Percentiles rank a stretch among this genome's conserved stretches.
These are phyloP conservation scores for Netelia melanura DNA, from an alignment of 2,888 invertebrate genomes.

Conservation along the genomic window DNA sequence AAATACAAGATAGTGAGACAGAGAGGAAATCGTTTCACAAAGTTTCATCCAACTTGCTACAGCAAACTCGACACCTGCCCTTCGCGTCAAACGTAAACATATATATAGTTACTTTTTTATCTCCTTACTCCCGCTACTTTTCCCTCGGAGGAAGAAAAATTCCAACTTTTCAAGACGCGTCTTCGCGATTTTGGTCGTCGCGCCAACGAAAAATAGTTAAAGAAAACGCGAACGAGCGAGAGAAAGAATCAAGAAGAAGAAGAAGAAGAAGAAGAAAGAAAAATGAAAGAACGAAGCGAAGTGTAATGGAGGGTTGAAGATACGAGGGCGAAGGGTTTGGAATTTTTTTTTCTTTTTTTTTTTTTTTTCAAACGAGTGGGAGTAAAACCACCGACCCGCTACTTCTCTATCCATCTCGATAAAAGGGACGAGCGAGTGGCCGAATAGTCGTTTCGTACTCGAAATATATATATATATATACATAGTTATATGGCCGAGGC, in stretches of 20 bases:
- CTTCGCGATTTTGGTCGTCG: background rate
- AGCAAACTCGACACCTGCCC: constrained; percentile 62
- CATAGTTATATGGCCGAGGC: background rate
- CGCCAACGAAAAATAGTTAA: background rate
- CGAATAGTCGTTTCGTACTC: constrained; percentile 30
- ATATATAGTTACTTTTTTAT: constrained; percentile 43
- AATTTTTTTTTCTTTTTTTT: background rate
- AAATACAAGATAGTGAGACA: background rate
- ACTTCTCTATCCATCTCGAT: constrained; percentile 48
- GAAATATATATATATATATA: constrained; percentile 23
- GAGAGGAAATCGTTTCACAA: constrained; percentile 39
- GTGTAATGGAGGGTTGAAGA: constrained; percentile 7
- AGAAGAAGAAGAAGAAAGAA: background rate
- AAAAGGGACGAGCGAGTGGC: constrained; percentile 33
- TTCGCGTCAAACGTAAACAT: constrained; percentile 63
- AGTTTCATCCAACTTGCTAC: constrained; percentile 61
- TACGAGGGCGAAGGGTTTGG: constrained; percentile 20
- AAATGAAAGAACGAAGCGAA: constrained; percentile 43
- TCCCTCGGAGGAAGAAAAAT: constrained; percentile 15
- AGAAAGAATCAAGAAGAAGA: too few species aligned
- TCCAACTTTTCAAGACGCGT: constrained; percentile 5
- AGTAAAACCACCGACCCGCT: constrained; percentile 16
- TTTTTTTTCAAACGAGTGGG: background rate
- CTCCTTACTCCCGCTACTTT: constrained; percentile 29
- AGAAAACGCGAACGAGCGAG: background rate